Percentiles rank a stretch among this genome's conserved stretches.
Evolutionary conservation across 2,888 invertebrate genomes (phyloP).

Genomic region (Agrotis ipsilon): DNA sequence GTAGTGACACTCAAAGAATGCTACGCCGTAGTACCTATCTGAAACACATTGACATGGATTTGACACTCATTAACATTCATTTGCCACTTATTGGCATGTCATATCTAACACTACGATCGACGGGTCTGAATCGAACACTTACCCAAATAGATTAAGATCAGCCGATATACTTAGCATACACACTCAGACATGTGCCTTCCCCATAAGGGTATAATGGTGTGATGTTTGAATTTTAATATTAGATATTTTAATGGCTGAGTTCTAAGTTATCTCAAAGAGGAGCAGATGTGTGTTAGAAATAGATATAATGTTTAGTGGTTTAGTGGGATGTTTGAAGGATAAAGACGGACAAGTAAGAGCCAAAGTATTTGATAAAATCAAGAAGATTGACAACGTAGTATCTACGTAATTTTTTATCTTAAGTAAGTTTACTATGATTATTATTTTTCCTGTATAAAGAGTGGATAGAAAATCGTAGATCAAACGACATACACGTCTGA

Average conservation of each 20-base stretch:
- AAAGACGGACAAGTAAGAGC: background rate
- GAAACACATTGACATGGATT: too few relatives aligned
- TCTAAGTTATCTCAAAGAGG: constrained; percentile 26
- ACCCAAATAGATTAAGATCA: background rate
- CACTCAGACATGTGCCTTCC: background rate
- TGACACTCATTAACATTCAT: background rate
- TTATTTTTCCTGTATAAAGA: too few relatives aligned
- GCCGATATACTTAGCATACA: background rate
- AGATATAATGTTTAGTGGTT: constrained; percentile 7
- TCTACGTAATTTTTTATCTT: background rate
- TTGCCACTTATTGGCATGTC: background rate
- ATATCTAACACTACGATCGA: too few relatives aligned
- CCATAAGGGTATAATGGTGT: background rate
- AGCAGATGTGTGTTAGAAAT: constrained; percentile 48
- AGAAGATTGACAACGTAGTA: background rate
- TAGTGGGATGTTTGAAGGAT: background rate
- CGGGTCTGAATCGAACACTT: background rate
- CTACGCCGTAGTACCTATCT: too few relatives aligned
- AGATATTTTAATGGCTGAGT: constrained; percentile 21
- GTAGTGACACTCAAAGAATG: background rate
- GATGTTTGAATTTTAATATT: constrained; percentile 10
- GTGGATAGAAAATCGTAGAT: too few relatives aligned
- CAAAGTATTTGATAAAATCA: background rate
- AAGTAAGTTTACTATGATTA: too few relatives aligned
- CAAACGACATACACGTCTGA: too few relatives aligned